Conservation (phyloP, 2,888 invertebrate genomes). For the Parnassius smintheus region DNA sequence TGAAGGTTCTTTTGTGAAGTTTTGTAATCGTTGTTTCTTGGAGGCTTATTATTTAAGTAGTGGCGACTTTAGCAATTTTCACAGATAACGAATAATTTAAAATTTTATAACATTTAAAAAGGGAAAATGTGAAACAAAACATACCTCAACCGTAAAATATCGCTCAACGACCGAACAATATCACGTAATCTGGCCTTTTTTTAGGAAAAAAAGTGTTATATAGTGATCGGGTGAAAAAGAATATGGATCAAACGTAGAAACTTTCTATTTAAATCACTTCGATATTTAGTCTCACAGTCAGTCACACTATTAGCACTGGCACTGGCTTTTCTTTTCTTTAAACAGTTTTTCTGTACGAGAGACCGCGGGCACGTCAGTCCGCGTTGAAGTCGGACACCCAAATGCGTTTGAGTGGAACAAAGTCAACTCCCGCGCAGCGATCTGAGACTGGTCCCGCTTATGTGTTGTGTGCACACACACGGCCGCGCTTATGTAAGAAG, state of each 20-base stretch:
- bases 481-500: constrained; percentile 50
- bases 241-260: constrained; percentile 19
- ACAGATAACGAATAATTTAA: neutral
- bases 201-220: constrained; percentile 7
- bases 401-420: constrained; percentile 79
- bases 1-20: neutral
- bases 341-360: constrained; percentile 21
- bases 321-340: constrained; percentile 40
- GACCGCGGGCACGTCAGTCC: constrained; percentile 52
- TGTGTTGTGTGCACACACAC: constrained; percentile 43
- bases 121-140: constrained; percentile 30
- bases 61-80: neutral
- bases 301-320: constrained; percentile 36
- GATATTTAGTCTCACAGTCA: constrained; percentile 33
- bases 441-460: constrained; percentile 45
- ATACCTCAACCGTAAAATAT: constrained; percentile 35
- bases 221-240: constrained; percentile 9
- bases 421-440: constrained; percentile 62
- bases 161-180: constrained; percentile 25
- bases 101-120: neutral
- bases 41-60: neutral
- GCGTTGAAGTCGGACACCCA: constrained; percentile 52
- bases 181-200: constrained; percentile 30
- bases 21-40: neutral
- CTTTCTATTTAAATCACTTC: constrained; percentile 30